Conservation (phyloP, 2,797 vertebrate genomes). For the Sorex maritimensis region DNA sequence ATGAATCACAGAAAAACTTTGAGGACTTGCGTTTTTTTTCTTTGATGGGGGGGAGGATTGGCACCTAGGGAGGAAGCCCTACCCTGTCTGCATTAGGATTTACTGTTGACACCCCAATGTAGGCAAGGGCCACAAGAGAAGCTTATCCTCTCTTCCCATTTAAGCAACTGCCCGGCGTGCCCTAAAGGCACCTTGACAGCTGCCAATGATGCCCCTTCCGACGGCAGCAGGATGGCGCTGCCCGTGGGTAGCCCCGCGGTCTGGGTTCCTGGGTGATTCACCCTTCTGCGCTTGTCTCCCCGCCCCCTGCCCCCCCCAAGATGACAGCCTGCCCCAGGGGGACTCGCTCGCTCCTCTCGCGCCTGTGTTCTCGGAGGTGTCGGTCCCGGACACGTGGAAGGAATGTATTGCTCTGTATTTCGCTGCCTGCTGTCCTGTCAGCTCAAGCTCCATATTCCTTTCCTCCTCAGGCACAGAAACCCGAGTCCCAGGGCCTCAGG, state of each 20-base stretch:
- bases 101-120: neutral
- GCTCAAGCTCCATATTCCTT: constrained; percentile 87
- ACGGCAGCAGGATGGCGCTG: neutral
- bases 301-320: neutral
- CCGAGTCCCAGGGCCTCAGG: constrained; percentile 86
- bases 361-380: constrained; percentile 59
- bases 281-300: neutral
- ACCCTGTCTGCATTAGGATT: neutral
- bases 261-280: neutral
- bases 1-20: neutral
- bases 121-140: constrained; percentile 82
- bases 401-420: constrained; percentile 86
- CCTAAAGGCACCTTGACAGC: constrained; percentile 3
- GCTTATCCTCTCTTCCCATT: constrained; percentile 66
- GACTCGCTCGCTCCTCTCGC: constrained; percentile 26
- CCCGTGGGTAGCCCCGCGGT: neutral
- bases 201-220: neutral
- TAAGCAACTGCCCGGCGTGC: constrained; percentile 29
- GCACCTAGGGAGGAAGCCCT: neutral
- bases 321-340: constrained; percentile 26
- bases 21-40: neutral
- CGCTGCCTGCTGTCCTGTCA: constrained; percentile 82
- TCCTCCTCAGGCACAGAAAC: constrained; percentile 86
- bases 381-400: constrained; percentile 76
- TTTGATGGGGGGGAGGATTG: no score